Evolutionary conservation across 2,888 invertebrate genomes (phyloP), one percentile per base, ranked within the genome.

Genomic region (Eupithecia subfuscata): DNA sequence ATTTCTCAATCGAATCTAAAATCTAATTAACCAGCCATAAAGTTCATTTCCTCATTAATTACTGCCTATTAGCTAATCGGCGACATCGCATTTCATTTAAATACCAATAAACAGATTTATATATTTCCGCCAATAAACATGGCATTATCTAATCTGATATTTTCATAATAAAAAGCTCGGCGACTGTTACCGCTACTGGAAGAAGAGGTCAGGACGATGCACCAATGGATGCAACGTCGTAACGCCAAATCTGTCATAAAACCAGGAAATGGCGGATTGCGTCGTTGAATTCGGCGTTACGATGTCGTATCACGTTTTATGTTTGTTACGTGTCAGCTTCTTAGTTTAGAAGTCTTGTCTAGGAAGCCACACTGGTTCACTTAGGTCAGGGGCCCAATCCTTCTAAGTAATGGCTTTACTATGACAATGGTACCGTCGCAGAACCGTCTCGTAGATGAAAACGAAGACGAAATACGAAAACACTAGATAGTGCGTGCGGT

Each of bases 1-100:
- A 75, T 71, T 76, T 70, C 74, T 43, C 48, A 77, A 77, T 74
- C 77, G 74, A 72, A 60, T 77, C 70, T 63, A 71, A 77, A 72
- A 71, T 77, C 70, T 68, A 74, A 76, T 74, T 77, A 70, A 74
- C 65, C 60, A 48, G 72, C 75, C 69, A 77, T 75, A 73, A 77
- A 73, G 48, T 18, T 43, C n/a, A 65, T 73, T 75, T 77, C 77
- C 77, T 75, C 75, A 75, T 77, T 77, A 77, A 77, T 77, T 75
- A 77, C 72, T n/a, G 48, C 64, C 56, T 73, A 75, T 77, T 73
- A 77, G 77, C 73, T 77, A 77, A 75, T 75, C 73, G 45, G 7
- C 68, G 69, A 71, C 73, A 73, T 73, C 70, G 70, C 70, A 77
- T 77, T 65, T 16, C 30, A 75, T 77, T 77, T 71, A 69, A 75